Percentiles rank a stretch among this genome's conserved stretches.
Conservation (phyloP, 2,888 invertebrate species). For the Ctena decussata region DNA sequence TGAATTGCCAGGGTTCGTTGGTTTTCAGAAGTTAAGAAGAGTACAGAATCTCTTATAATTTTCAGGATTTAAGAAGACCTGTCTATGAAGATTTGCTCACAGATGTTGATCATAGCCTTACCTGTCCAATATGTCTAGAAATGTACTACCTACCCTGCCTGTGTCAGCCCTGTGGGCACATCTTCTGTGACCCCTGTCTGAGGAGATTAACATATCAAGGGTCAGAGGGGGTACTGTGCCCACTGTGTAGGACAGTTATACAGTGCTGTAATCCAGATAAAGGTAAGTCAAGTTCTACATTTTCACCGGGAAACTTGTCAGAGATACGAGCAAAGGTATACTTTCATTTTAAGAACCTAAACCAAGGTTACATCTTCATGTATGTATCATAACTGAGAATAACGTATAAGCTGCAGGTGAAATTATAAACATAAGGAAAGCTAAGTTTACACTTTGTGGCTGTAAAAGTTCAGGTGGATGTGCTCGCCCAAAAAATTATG, state of each 20-base stretch:
- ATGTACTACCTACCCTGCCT: slow-evolving; percentile 66
- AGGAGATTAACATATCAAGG: slow-evolving; percentile 62
- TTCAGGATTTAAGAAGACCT: not conserved
- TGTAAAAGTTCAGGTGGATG: no score
- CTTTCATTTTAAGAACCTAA: no score
- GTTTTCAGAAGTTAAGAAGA: not conserved
- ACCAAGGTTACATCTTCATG: no score
- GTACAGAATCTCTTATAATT: not conserved
- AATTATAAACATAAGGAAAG: no score
- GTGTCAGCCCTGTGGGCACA: slow-evolving; percentile 71
- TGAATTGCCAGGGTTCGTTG: no score
- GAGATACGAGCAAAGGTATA: no score
- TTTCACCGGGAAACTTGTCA: no score
- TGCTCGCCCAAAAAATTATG: no score
- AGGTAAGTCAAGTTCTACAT: slow-evolving; percentile 49
- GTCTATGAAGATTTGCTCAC: not conserved
- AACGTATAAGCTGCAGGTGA: no score
- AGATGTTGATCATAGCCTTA: slow-evolving; percentile 42
- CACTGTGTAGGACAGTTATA: slow-evolving; percentile 68
- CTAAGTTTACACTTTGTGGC: no score
- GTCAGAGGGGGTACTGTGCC: slow-evolving; percentile 62
- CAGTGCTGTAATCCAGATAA: slow-evolving; percentile 50
- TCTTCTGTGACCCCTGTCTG: slow-evolving; percentile 76
- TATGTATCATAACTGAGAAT: no score
- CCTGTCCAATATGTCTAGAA: slow-evolving; percentile 75